A percentile compares a stretch with the other conserved stretches of the same genome.
These are phyloP conservation scores for Megaceryle alcyon DNA, from an alignment of 2,797 vertebrate species.

Conservation along the genomic window DNA sequence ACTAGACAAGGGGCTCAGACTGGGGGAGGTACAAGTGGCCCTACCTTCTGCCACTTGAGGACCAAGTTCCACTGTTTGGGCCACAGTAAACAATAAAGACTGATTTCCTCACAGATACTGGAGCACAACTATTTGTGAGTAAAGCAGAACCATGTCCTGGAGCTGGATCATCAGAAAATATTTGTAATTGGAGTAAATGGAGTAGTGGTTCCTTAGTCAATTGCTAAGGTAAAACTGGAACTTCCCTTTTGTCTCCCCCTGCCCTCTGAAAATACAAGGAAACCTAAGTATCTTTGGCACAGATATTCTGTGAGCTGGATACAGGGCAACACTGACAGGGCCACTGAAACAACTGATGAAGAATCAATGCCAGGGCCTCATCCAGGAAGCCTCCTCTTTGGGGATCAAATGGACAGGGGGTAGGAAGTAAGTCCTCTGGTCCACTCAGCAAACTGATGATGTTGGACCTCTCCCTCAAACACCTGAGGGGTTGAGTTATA, in stretches of 20 bases:
- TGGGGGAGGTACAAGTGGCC: not conserved
- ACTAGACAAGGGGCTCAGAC: not conserved
- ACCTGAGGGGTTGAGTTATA: accelerated
- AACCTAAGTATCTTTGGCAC: not conserved
- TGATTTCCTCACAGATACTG: not conserved
- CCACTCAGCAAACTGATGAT: not conserved
- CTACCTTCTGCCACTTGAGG: not conserved
- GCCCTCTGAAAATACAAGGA: not conserved
- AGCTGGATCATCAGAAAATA: not conserved
- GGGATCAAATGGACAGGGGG: not conserved
- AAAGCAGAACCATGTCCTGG: not conserved
- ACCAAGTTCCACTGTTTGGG: not conserved
- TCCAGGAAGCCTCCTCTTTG: not conserved
- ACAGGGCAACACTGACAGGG: not conserved
- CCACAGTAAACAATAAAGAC: not conserved
- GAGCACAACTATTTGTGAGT: not conserved
- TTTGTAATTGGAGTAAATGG: not conserved
- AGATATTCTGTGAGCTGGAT: not conserved
- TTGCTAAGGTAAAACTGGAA: not conserved
- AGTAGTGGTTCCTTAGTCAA: not conserved
- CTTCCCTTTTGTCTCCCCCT: not conserved
- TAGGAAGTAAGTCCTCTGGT: not conserved
- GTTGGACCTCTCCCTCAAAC: not conserved
- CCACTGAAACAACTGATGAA: not conserved
- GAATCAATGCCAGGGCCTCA: not conserved